Evolutionary conservation across 2,797 vertebrate genomes (phyloP).

Genomic region (Phoeniculus purpureus): DNA sequence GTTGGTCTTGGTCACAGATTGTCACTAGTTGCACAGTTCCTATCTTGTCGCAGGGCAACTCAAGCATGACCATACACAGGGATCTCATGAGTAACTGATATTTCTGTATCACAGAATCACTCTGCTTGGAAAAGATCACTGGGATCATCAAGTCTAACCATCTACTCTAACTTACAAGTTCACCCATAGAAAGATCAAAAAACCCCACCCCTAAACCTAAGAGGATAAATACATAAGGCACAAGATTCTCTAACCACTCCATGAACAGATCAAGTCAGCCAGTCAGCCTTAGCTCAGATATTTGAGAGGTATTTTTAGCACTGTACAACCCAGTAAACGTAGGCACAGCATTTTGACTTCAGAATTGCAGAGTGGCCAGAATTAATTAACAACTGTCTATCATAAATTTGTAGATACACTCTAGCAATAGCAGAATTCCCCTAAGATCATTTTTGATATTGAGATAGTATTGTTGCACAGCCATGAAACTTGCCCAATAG

Average conservation of each 20-base stretch:
- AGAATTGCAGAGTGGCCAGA: not conserved
- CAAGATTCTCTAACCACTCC: not conserved
- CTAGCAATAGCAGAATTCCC: not conserved
- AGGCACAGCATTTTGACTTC: not conserved
- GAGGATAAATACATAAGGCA: not conserved
- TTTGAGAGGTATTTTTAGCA: not conserved
- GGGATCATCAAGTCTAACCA: too few species aligned
- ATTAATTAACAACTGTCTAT: not conserved
- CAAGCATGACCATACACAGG: rapidly evolving
- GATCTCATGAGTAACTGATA: not conserved
- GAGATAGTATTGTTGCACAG: not conserved
- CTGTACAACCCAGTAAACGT: not conserved
- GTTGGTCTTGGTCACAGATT: not conserved
- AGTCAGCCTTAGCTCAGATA: not conserved
- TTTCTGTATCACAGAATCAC: not conserved
- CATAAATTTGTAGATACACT: not conserved
- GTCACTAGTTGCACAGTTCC: too few species aligned
- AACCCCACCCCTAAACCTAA: not conserved
- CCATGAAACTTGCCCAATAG: not conserved
- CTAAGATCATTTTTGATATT: not conserved
- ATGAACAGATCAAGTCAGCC: not conserved
- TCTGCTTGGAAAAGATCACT: too few species aligned
- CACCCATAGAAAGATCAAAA: not conserved
- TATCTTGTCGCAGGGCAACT: not conserved
- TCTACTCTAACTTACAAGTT: too few species aligned